Percentiles rank a stretch among this genome's conserved stretches.
These are phyloP conservation scores for Argyrosomus japonicus DNA, from an alignment of 2,113 vertebrate genomes.

Conservation along the genomic window DNA sequence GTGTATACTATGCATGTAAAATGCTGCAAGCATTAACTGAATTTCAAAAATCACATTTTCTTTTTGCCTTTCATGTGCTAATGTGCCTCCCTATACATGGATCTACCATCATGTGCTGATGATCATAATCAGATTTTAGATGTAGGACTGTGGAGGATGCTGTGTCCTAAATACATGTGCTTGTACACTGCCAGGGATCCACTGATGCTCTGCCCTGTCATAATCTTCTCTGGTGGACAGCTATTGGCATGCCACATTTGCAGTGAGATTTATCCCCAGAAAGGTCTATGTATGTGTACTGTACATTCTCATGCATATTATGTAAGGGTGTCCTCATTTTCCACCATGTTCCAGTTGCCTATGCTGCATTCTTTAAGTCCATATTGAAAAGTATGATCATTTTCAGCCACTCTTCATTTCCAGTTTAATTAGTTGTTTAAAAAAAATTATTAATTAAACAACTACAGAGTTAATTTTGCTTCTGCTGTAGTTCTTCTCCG, in stretches of 20 bases:
- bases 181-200: conserved; percentile 41
- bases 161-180: conserved; percentile 70
- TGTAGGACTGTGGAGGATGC: conserved; percentile 27
- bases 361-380: conserved; percentile 21
- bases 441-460: neutral
- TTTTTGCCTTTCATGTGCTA: neutral
- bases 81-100: neutral
- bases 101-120: conserved; percentile 1
- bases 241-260: conserved; percentile 58
- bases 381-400: conserved; percentile 4
- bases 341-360: conserved; percentile 30
- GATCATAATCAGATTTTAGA: conserved; percentile 40
- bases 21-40: neutral
- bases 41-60: neutral
- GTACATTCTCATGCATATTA: conserved; percentile 58
- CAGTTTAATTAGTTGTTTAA: neutral
- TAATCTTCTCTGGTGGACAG: conserved; percentile 71
- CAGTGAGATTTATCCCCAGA: conserved; percentile 60
- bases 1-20: neutral
- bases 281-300: conserved; percentile 45
- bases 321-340: conserved; percentile 64
- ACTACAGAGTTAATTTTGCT: neutral
- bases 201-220: conserved; percentile 46
- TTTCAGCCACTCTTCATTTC: conserved; percentile 14
- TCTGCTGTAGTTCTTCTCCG: neutral